Base-by-base conservation (phyloP, 2,113 vertebrate species). In the Phrynocephalus versicolor region DNA sequence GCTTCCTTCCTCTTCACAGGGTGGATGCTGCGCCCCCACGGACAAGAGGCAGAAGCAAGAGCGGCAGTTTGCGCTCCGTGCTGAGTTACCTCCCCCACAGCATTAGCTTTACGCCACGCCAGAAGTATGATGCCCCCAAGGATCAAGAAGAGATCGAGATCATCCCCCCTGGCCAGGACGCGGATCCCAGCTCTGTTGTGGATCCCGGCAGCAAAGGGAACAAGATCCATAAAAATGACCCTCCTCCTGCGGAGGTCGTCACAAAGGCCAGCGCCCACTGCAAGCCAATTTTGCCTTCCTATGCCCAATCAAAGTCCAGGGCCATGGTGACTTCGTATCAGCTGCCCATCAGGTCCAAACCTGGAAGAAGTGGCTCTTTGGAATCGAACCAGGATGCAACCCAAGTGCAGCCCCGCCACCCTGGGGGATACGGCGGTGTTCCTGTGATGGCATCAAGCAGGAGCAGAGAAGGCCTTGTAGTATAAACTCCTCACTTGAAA, bases 261-360 rank as follows among this genome's bases (percentile, higher is more conserved):
- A 74, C 82, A 6, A 62, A 83, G 37, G 82, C 82, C 82, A 83
- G 70, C 19, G 69, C 74, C 1, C 82, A 83, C 58, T 10, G 13
- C 3, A 10, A 37, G 1, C 57, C 71, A 5, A 1, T 9, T 2
- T 30, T 27, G 2, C 12, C 82, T 64, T 74, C 71, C 27, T 23
- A 18, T 5, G 1, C 57, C 3, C 16, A 25, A 2, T 2, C 21
- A 1, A 55, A 80, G 30, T 25, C 18, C 10, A 33, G 78, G 19
- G 6, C 25, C 60, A 13, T 1, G 25, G 9, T 1, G 25, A 3
- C 8, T 27, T 13, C 70, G 1, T 37, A 57, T 12, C 1, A n/a
- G 5, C 23, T 16, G 19, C 18, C 35, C 4, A 13, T 1, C 14
- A 8, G 51, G 15, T 3, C 51, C 15, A 62, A n/a, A 8, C 23